Evolutionary conservation across 2,888 invertebrate genomes (phyloP).

Genomic region (Steinernema carpocapsae): DNA sequence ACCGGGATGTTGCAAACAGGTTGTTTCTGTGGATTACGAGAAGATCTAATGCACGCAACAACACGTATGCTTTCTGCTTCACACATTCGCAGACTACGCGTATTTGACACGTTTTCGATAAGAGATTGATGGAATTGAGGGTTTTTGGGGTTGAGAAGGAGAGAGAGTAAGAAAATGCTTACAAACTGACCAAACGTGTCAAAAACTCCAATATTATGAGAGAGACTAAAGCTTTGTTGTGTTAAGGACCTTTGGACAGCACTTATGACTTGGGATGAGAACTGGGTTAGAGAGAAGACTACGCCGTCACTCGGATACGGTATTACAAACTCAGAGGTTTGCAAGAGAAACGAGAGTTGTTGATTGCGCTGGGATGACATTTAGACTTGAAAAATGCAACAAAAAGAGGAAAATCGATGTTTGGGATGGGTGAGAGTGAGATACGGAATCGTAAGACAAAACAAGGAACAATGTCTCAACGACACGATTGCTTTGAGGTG

Average conservation of each 20-base stretch:
- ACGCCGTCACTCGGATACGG: conserved; percentile 24
- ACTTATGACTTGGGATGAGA: too few relatives aligned
- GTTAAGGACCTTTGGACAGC: not conserved
- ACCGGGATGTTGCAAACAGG: not conserved
- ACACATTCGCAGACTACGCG: conserved; percentile 24
- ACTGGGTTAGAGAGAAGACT: not conserved
- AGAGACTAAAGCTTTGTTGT: conserved; percentile 12
- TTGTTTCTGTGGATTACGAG: conserved; percentile 3
- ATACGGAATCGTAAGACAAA: conserved; percentile 34
- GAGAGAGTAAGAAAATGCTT: not conserved
- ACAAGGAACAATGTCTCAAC: conserved; percentile 31
- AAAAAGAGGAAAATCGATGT: conserved; percentile 23
- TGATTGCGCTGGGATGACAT: too few relatives aligned
- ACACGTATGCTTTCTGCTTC: conserved; percentile 29
- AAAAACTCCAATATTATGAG: not conserved
- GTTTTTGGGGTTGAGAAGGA: not conserved
- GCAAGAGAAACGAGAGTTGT: not conserved
- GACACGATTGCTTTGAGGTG: conserved; percentile 35
- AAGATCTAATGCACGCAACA: conserved; percentile 34
- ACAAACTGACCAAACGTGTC: not conserved
- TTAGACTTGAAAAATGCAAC: too few relatives aligned
- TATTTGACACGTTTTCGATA: conserved; percentile 17
- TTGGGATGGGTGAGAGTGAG: conserved; percentile 28
- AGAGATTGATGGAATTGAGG: not conserved
- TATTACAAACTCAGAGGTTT: not conserved